Percentiles rank a stretch among this genome's conserved stretches.
Conservation (phyloP, 1,140 invertebrate genomes). For the Drosophila mayri region DNA sequence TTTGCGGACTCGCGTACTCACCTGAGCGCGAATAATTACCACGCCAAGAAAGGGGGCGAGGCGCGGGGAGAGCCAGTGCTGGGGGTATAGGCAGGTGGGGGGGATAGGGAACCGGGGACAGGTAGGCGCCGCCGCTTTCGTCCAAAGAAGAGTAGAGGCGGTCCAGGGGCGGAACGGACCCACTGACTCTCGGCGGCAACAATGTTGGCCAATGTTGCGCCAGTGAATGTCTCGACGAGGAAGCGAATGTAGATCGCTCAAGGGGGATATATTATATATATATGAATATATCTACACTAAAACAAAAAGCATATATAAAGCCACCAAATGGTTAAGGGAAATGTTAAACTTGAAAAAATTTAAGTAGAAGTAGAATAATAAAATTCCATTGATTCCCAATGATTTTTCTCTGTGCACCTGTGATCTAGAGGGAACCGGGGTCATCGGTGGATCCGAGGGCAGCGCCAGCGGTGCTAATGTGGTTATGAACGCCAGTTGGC, state of each 20-base stretch:
- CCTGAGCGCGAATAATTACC: slow-evolving; percentile 82
- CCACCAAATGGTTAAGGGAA: neutral
- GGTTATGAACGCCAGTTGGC: slow-evolving; percentile 74
- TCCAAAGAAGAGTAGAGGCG: slow-evolving; percentile 54
- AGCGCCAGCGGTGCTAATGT: slow-evolving; percentile 80
- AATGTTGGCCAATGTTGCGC: slow-evolving; percentile 46
- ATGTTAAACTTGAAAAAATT: neutral
- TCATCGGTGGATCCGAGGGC: slow-evolving; percentile 52
- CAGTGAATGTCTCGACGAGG: slow-evolving; percentile 58
- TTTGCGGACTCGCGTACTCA: slow-evolving; percentile 79
- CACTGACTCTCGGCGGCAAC: slow-evolving; percentile 43
- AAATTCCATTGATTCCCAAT: neutral
- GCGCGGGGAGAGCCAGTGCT: neutral
- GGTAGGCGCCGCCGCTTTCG: slow-evolving; percentile 63
- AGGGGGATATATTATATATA: neutral
- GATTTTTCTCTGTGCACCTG: neutral
- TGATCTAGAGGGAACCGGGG: slow-evolving; percentile 2
- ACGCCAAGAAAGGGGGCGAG: slow-evolving; percentile 40
- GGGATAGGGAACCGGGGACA: slow-evolving; percentile 4
- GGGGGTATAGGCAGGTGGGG: slow-evolving; percentile 34
- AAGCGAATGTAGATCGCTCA: slow-evolving; percentile 70
- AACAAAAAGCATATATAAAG: neutral
- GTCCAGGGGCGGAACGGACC: slow-evolving; percentile 50
- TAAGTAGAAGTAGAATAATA: neutral
- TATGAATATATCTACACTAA: neutral